Evolutionary conservation across 2,797 vertebrate genomes (phyloP).

Genomic region (Tragelaphus eurycerus): DNA sequence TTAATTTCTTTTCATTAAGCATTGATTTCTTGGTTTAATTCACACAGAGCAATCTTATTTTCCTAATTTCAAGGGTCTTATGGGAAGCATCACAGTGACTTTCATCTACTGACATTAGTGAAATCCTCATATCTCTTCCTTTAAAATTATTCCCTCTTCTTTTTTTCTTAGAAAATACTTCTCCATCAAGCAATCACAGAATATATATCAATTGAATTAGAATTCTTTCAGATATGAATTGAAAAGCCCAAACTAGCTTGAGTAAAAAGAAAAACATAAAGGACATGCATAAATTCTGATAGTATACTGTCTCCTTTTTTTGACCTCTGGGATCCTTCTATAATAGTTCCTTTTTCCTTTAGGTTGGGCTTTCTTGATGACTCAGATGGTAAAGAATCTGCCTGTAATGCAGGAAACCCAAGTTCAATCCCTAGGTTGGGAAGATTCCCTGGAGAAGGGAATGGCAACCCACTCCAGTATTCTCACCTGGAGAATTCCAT

Average conservation of each 20-base stretch:
- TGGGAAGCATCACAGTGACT: neutral
- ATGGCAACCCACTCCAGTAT: neutral
- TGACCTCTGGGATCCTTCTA: neutral
- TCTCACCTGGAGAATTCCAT: neutral
- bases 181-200: neutral
- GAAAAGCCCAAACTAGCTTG: neutral
- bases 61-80: neutral
- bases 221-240: neutral
- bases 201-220: neutral
- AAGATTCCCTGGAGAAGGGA: neutral
- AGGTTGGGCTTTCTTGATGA: neutral
- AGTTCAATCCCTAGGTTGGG: neutral
- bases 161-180: neutral
- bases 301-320: neutral
- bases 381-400: neutral
- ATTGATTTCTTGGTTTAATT: conserved; percentile 2
- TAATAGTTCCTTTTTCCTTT: neutral
- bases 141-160: neutral
- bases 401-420: neutral
- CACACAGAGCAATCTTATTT: neutral
- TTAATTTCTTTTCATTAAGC: conserved; percentile 9
- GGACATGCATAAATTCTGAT: neutral
- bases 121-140: neutral
- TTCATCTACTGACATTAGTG: neutral
- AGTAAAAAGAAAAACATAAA: neutral